These are phyloP conservation scores for Platichthys stellatus DNA, from an alignment of 2,113 vertebrate species.

Conservation along the genomic window DNA sequence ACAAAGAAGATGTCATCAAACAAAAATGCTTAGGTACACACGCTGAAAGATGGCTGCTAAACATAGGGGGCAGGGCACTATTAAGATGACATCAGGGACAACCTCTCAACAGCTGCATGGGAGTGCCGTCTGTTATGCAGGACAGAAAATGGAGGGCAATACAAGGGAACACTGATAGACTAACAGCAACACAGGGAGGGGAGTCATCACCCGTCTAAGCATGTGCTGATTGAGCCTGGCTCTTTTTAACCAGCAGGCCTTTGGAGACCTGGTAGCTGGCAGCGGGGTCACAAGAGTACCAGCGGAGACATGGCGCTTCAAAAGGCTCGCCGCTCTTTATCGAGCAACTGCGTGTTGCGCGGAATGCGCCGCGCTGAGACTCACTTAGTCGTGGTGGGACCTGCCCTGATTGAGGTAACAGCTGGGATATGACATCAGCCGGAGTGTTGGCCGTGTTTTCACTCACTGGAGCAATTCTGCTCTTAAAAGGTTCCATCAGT, in stretches of 20 bases:
- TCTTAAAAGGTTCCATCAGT: constrained; percentile 85
- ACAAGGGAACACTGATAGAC: constrained; percentile 80
- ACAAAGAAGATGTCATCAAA: constrained; percentile 79
- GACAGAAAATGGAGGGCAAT: constrained; percentile 72
- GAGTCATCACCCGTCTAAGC: constrained; percentile 78
- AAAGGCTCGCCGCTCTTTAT: constrained; percentile 63
- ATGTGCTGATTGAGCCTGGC: constrained; percentile 80
- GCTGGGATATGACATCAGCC: constrained; percentile 84
- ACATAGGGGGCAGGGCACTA: constrained; percentile 68
- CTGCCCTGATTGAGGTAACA: constrained; percentile 79
- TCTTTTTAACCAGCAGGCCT: constrained; percentile 71
- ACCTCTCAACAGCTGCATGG: constrained; percentile 82
- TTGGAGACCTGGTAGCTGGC: constrained; percentile 68
- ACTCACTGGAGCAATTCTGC: constrained; percentile 76
- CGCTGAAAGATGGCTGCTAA: constrained; percentile 79
- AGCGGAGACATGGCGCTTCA: constrained; percentile 61
- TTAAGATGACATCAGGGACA: constrained; percentile 81
- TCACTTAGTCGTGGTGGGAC: constrained; percentile 71
- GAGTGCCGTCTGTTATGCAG: constrained; percentile 61
- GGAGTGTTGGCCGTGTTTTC: constrained; percentile 80
- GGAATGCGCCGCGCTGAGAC: constrained; percentile 70
- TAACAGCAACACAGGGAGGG: constrained; percentile 75
- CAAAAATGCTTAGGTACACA: constrained; percentile 79
- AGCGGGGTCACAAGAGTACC: constrained; percentile 65
- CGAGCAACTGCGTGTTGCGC: constrained; percentile 64